phyloP scores from a whole-genome alignment of 2,888 invertebrate genomes.

The Melieria crassipennis region DNA sequence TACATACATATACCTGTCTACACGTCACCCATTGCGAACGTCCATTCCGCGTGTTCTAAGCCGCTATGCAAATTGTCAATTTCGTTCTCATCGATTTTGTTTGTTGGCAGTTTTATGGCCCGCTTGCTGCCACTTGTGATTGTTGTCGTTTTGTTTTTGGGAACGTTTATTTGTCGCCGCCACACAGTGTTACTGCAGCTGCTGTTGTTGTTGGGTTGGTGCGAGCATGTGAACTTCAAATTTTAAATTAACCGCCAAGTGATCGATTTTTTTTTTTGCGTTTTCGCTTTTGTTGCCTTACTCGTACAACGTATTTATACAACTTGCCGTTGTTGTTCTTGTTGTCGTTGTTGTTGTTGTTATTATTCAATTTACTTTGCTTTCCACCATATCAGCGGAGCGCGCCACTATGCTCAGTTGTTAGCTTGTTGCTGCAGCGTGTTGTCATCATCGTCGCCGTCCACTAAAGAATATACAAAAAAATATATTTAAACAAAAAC shows the following conservation, averaged over 20 bases:
- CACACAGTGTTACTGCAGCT: slow-evolving; percentile 10
- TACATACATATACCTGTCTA: background rate
- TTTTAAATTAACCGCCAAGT: slow-evolving; percentile 34
- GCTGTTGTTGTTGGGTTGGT: slow-evolving; percentile 1
- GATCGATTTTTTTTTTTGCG: slow-evolving; percentile 35
- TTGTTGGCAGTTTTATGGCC: background rate
- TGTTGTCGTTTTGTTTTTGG: background rate
- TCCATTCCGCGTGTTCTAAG: background rate
- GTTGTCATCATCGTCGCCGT: slow-evolving; percentile 26
- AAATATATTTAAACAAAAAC: background rate
- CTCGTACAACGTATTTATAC: background rate
- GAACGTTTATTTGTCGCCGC: background rate
- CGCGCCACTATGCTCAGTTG: slow-evolving; percentile 36
- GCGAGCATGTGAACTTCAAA: slow-evolving; percentile 35
- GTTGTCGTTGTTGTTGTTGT: slow-evolving; percentile 11
- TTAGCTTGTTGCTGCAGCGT: slow-evolving; percentile 38
- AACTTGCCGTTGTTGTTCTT: slow-evolving; percentile 4
- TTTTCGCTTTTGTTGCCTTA: slow-evolving; percentile 13
- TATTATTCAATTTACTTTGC: slow-evolving; percentile 32
- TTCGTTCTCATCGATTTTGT: slow-evolving; percentile 7
- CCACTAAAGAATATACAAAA: slow-evolving; percentile 10
- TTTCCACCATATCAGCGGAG: slow-evolving; percentile 25
- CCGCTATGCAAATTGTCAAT: slow-evolving; percentile 6
- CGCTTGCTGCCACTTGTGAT: background rate
- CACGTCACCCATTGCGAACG: background rate